These are phyloP conservation scores for Eupithecia vulgata DNA, from an alignment of 2,888 invertebrate genomes.

Conservation along the genomic window DNA sequence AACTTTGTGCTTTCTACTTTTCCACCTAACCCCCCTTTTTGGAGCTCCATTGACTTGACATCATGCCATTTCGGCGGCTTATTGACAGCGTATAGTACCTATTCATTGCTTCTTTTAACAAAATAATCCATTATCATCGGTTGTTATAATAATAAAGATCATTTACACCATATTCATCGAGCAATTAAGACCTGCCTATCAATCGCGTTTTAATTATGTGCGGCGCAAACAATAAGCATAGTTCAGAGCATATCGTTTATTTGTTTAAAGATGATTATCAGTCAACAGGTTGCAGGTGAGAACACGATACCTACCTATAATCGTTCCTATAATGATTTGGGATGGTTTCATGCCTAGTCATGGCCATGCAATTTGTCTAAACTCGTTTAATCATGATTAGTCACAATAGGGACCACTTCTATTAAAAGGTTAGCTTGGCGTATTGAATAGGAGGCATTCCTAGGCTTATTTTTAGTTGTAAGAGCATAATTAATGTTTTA, in stretches of 20 bases:
- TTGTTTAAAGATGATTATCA: conserved; percentile 82
- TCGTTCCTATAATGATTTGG: conserved; percentile 83
- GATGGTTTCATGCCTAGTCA: conserved; percentile 82
- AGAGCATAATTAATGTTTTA: conserved; percentile 16
- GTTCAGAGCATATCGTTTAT: conserved; percentile 65
- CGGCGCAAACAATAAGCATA: conserved; percentile 53
- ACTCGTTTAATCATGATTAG: conserved; percentile 84
- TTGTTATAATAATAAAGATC: conserved; percentile 1
- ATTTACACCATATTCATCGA: background rate
- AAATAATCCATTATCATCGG: background rate
- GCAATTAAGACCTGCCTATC: conserved; percentile 44
- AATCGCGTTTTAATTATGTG: conserved; percentile 56
- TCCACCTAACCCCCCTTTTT: too few relatives aligned
- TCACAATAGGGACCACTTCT: conserved; percentile 80
- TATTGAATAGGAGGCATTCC: conserved; percentile 69
- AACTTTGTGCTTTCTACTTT: too few relatives aligned
- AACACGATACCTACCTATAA: conserved; percentile 79
- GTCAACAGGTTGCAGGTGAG: conserved; percentile 81
- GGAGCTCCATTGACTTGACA: too few relatives aligned
- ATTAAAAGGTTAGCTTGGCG: conserved; percentile 76
- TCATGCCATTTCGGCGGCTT: background rate
- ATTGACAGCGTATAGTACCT: background rate
- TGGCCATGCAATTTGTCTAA: conserved; percentile 84
- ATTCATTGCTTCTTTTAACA: background rate
- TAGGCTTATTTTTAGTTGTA: conserved; percentile 28